Base-by-base conservation (phyloP, 2,113 vertebrate genomes). In the Hemicordylus capensis region DNA sequence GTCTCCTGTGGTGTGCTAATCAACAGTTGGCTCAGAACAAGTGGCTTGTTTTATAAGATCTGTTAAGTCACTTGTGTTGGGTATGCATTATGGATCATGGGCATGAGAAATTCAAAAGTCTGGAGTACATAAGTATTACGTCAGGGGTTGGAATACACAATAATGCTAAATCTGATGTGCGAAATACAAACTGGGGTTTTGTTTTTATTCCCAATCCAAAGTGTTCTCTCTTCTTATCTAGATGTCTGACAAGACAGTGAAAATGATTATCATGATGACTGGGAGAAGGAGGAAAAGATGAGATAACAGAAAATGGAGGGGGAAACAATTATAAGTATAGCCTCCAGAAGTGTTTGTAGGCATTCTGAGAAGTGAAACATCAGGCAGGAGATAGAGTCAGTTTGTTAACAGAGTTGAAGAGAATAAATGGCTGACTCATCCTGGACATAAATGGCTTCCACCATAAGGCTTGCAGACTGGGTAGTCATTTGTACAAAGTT, bases 1-100 rank as follows among this genome's bases (percentile, higher is more conserved):
- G 26, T n/a, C 77, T 86, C 89, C 90, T 85, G 69, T 87, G 61
- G 84, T 58, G 10, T 20, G n/a, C 81, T 86, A 70, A 51, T 17
- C 0, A 1, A 83, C 84, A 74, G 24, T 42, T 37, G 54, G 42
- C 28, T 34, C 58, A 77, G 26, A 63, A 81, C 3, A 90, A 79
- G 64, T 74, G 44, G 20, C 87, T 88, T 83, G 85, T 83, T 93
- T 92, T 91, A 85, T 0, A 48, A 78, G 72, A 89, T 84, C 85
- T 88, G n/a, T 69, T 39, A 85, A 87, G 88, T 37, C 19, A 20
- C 6, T 20, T 39, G n/a, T n/a, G 66, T n/a, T 67, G 34, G 24
- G 61, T 26, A 63, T 6, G 48, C 48, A 6, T 12, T 63, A 63
- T 15, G 9, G 19, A 59, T 59, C 58, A 59, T 20, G 20, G 58